Evolutionary conservation across 1,140 invertebrate genomes (phyloP).

Genomic region (Drosophila subobscura): DNA sequence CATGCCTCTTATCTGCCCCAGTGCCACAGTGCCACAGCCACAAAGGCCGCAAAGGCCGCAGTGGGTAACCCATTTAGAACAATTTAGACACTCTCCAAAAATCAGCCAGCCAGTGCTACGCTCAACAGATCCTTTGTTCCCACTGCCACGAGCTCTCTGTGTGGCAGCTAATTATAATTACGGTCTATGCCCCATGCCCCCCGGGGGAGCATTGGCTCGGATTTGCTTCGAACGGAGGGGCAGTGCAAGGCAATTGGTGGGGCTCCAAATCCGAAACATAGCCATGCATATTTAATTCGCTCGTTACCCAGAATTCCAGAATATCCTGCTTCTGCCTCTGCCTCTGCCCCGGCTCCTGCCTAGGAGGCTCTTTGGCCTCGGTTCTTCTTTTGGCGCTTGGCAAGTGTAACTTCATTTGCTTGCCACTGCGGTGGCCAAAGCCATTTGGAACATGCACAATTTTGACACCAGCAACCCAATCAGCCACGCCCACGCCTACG

Average conservation of each 20-base stretch:
- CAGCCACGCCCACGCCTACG: constrained; percentile 7
- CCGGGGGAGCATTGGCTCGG: constrained; percentile 3
- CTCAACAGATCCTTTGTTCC: constrained; percentile 51
- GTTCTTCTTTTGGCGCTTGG: constrained; percentile 64
- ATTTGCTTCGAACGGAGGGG: not conserved
- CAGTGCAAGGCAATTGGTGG: constrained; percentile 36
- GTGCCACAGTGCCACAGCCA: not conserved
- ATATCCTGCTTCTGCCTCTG: constrained; percentile 17
- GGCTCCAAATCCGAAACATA: constrained; percentile 62
- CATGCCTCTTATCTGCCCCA: constrained; percentile 54
- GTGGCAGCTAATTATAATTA: constrained; percentile 72
- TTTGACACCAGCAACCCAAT: constrained; percentile 59
- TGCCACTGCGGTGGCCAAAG: constrained; percentile 42
- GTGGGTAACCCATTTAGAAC: constrained; percentile 69
- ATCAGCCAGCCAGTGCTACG: constrained; percentile 16
- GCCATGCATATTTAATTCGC: constrained; percentile 75
- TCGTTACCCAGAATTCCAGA: constrained; percentile 11
- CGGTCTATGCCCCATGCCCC: constrained; percentile 23
- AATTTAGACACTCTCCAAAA: constrained; percentile 40
- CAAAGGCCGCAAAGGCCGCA: not conserved
- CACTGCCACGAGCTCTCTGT: constrained; percentile 29
- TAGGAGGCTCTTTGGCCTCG: constrained; percentile 9
- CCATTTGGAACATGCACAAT: constrained; percentile 76
- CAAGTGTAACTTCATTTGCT: constrained; percentile 78
- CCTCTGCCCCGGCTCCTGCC: not conserved